phyloP scores from a whole-genome alignment of 2,888 invertebrate genomes.

The Drosophila aldrichi region DNA sequence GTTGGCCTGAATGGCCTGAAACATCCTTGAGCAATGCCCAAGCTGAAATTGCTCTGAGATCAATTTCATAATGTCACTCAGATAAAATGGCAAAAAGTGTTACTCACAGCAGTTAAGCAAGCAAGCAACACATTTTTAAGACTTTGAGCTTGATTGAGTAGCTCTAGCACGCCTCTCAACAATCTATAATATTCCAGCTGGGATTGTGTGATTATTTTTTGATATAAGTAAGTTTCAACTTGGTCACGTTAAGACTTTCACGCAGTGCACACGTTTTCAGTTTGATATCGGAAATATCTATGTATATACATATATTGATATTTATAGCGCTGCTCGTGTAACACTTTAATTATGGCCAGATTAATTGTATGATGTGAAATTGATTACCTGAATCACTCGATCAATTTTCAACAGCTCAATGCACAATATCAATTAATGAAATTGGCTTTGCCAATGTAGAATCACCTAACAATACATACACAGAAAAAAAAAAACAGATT shows the following conservation, averaged over 20 bases:
- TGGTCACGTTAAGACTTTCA: not conserved
- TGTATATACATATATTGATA: not conserved
- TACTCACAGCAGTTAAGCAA: not conserved
- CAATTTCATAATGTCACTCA: not conserved
- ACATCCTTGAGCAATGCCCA: slow-evolving; percentile 8
- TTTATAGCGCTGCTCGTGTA: not conserved
- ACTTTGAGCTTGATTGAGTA: slow-evolving; percentile 1
- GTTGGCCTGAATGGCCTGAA: not conserved
- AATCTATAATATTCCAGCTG: not conserved
- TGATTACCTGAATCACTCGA: slow-evolving; percentile 42
- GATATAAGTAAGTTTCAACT: not conserved
- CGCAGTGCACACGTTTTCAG: not conserved
- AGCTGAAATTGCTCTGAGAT: not conserved
- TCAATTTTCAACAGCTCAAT: slow-evolving; percentile 46
- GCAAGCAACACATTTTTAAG: not conserved
- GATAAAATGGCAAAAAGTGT: not conserved
- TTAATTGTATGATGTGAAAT: slow-evolving; percentile 49
- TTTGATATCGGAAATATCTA: slow-evolving; percentile 1
- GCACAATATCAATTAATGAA: slow-evolving; percentile 46
- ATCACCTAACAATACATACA: slow-evolving; percentile 16
- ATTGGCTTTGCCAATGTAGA: slow-evolving; percentile 31
- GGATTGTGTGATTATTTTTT: not conserved
- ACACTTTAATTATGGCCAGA: slow-evolving; percentile 11
- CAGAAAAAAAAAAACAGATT: not conserved
- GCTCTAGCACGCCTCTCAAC: not conserved